A percentile compares a stretch with the other conserved stretches of the same genome.
These are phyloP conservation scores for Lophotis ruficrista DNA, from an alignment of 2,113 vertebrate genomes.

Conservation along the genomic window DNA sequence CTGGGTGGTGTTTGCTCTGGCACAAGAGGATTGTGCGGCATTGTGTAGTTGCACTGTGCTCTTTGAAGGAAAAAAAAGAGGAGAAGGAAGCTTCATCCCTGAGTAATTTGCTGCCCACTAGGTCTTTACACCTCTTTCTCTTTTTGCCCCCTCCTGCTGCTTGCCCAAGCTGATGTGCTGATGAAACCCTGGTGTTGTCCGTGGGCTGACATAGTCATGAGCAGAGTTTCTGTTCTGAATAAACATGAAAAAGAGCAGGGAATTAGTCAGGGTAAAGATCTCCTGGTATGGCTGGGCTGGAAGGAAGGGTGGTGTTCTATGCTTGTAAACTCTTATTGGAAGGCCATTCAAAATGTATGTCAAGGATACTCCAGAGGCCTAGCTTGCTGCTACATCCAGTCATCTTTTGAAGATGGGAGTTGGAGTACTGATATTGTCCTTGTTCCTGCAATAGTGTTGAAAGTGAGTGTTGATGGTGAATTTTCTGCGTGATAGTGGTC, in stretches of 20 bases:
- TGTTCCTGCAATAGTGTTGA: accelerated
- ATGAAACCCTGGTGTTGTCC: not conserved
- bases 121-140: not conserved
- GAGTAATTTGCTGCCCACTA: not conserved
- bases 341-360: conserved; percentile 6
- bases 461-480: accelerated
- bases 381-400: not conserved
- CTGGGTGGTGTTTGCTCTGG: not conserved
- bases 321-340: not conserved
- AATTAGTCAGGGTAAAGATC: not conserved
- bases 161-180: not conserved
- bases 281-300: not conserved
- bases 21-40: no score
- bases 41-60: no score
- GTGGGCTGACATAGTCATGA: not conserved
- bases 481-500: not conserved
- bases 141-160: not conserved
- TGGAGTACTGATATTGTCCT: not conserved
- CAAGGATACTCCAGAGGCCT: not conserved
- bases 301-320: not conserved
- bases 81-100: not conserved
- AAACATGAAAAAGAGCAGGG: not conserved
- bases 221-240: not conserved
- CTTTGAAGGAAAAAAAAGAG: not conserved
- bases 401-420: not conserved